Conservation (phyloP, 2,113 vertebrate genomes). For the Rostratula benghalensis region DNA sequence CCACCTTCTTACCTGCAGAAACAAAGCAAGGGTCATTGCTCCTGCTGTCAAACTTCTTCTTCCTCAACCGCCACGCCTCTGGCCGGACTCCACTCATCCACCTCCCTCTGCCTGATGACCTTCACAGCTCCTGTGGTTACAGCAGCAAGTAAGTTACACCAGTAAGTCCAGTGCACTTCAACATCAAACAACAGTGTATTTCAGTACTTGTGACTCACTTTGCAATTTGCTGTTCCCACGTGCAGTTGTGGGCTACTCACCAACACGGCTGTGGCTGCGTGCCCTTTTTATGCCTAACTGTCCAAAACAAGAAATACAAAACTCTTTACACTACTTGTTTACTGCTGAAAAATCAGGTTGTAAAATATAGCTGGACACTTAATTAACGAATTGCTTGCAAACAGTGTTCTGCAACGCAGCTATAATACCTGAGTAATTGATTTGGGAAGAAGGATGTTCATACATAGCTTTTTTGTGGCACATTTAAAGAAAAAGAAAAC, state of each 20-base stretch:
- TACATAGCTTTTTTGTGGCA: background rate
- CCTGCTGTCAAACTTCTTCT: background rate
- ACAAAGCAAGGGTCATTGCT: slow-evolving; percentile 7
- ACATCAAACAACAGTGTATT: background rate
- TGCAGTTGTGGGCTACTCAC: accelerated
- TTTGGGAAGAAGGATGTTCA: background rate
- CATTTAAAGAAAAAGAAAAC: background rate
- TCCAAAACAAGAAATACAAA: background rate
- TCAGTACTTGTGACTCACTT: background rate
- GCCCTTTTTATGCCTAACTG: background rate
- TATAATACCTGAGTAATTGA: background rate
- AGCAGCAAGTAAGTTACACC: background rate
- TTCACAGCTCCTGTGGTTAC: background rate
- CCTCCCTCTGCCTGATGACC: background rate
- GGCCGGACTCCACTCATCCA: background rate
- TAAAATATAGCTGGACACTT: background rate
- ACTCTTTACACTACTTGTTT: background rate
- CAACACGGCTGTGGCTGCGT: background rate
- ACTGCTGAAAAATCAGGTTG: background rate
- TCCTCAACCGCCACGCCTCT: background rate
- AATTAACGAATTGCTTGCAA: background rate
- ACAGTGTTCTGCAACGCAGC: background rate
- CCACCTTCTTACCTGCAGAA: background rate
- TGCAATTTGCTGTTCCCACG: background rate
- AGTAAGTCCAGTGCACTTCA: background rate